phyloP scores from a whole-genome alignment of 2,797 vertebrate species.

The Neosalanx taihuensis region DNA sequence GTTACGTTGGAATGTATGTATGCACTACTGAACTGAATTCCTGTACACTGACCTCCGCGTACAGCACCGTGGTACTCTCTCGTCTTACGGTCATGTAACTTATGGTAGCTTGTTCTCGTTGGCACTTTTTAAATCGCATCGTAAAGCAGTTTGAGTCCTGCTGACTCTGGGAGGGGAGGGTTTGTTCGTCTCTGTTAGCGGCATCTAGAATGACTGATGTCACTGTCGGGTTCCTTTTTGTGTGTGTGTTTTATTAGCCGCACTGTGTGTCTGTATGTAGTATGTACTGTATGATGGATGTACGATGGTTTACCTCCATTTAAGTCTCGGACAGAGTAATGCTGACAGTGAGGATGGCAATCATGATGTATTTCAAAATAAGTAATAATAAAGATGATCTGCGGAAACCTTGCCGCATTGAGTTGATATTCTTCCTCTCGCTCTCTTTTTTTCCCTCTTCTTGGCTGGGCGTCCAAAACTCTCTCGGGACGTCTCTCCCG shows the following conservation, averaged over 20 bases:
- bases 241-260: neutral
- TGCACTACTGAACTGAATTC: neutral
- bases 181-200: neutral
- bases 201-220: neutral
- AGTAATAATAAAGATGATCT: slow-evolving; percentile 44
- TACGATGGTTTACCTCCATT: slow-evolving; percentile 26
- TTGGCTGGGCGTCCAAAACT: too few relatives aligned
- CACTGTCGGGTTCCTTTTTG: neutral
- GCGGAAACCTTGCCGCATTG: slow-evolving; percentile 7
- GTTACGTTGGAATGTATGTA: neutral
- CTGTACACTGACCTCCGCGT: neutral
- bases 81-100: too few relatives aligned
- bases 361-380: slow-evolving; percentile 50
- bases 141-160: neutral
- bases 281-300: slow-evolving; percentile 30
- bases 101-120: neutral
- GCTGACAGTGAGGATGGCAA: slow-evolving; percentile 39
- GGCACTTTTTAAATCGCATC: neutral
- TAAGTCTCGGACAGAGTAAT: slow-evolving; percentile 12
- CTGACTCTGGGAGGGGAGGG: neutral
- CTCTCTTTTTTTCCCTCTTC: neutral
- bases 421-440: neutral
- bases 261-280: slow-evolving; percentile 6
- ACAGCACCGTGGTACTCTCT: neutral
- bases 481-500: neutral